Evolutionary conservation across 2,888 invertebrate genomes (phyloP).

Genomic region (Phyllotreta cruciferae): DNA sequence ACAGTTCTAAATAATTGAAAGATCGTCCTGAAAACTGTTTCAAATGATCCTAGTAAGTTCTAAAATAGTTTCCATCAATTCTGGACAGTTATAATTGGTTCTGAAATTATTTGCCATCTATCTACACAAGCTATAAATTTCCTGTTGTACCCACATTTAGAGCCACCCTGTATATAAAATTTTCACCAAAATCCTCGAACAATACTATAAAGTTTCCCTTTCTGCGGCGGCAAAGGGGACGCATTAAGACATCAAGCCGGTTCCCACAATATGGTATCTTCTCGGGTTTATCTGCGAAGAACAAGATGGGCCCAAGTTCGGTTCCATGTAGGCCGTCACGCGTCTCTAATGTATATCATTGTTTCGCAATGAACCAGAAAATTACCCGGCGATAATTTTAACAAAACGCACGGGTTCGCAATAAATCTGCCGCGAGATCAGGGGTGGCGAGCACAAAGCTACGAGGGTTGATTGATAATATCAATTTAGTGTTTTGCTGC

Average conservation of each 20-base stretch:
- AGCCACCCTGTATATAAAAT: not conserved
- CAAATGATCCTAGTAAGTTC: too few species aligned
- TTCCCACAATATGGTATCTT: constrained; percentile 49
- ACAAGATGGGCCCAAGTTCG: constrained; percentile 48
- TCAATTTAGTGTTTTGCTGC: too few species aligned
- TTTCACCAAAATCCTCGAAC: too few species aligned
- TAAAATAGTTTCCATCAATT: too few species aligned
- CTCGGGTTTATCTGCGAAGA: constrained; percentile 44
- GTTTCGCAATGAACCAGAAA: constrained; percentile 50
- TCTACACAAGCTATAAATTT: too few species aligned
- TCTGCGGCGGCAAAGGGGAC: constrained; percentile 29
- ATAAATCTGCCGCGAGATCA: constrained; percentile 41
- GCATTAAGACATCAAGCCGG: constrained; percentile 48
- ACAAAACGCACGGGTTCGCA: constrained; percentile 44
- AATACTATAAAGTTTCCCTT: not conserved
- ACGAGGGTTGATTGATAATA: too few species aligned
- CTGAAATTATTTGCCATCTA: too few species aligned
- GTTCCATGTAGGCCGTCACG: constrained; percentile 50
- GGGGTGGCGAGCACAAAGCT: not conserved
- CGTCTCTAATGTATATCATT: constrained; percentile 47
- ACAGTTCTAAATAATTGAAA: too few species aligned
- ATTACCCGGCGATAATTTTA: constrained; percentile 47
- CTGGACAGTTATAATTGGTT: too few species aligned
- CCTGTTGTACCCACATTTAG: too few species aligned
- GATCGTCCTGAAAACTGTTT: too few species aligned